Conservation (phyloP, 1,140 invertebrate genomes). For the Bombus breviceps region DNA sequence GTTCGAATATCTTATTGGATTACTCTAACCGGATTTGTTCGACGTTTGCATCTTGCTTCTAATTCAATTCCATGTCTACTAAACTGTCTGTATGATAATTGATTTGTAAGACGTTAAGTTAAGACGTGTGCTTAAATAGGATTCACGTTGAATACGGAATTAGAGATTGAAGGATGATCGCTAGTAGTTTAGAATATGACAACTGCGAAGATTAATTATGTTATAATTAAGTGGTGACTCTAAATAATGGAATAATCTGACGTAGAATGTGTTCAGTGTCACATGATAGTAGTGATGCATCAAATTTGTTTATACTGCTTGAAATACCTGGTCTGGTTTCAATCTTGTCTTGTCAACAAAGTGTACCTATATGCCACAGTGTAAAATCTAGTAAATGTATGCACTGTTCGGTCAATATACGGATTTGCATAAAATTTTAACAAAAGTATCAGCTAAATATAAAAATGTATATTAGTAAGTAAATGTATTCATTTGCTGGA, state of each 20-base stretch:
- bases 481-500: no score
- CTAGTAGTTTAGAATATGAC: not conserved
- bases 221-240: not conserved
- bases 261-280: not conserved
- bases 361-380: not conserved
- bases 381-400: not conserved
- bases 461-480: no score
- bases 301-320: not conserved
- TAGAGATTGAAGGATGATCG: no score
- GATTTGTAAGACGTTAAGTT: not conserved
- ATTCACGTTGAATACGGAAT: not conserved
- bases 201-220: not conserved
- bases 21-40: not conserved
- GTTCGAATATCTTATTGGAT: slow-evolving; percentile 11
- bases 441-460: not conserved
- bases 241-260: not conserved
- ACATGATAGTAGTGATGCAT: not conserved
- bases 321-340: not conserved
- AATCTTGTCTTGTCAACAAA: not conserved
- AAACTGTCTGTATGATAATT: not conserved
- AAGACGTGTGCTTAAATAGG: not conserved
- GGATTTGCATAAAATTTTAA: not conserved
- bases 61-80: slow-evolving; percentile 1
- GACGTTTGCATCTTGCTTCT: not conserved
- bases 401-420: not conserved